These are phyloP conservation scores for Hemibagrus guttatus DNA, from an alignment of 2,797 vertebrate genomes.

Conservation along the genomic window DNA sequence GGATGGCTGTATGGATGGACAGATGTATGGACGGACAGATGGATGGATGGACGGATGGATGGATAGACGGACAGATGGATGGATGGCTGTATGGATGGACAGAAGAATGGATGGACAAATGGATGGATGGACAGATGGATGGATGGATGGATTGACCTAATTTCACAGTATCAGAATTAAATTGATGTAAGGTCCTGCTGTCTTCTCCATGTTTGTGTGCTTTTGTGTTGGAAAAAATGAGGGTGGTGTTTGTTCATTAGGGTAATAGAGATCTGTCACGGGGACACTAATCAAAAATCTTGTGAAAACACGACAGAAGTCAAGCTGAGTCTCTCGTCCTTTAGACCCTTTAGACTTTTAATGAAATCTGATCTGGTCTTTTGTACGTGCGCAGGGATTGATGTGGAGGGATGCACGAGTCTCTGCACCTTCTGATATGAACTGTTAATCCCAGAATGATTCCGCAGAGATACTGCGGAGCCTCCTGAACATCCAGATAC, in stretches of 20 bases:
- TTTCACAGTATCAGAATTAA: not conserved
- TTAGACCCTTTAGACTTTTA: not conserved
- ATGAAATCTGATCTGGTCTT: not conserved
- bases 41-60: too few relatives aligned
- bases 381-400: not conserved
- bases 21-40: too few relatives aligned
- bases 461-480: conserved; percentile 24
- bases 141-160: too few relatives aligned
- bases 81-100: too few relatives aligned
- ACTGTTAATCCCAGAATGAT: not conserved
- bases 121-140: too few relatives aligned
- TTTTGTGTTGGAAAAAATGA: not conserved
- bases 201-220: not conserved
- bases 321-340: not conserved
- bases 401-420: not conserved
- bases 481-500: not conserved
- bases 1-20: too few relatives aligned
- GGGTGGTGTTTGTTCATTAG: not conserved
- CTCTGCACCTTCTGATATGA: not conserved
- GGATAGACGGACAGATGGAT: too few relatives aligned
- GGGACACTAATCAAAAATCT: not conserved
- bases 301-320: not conserved
- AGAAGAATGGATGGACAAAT: too few relatives aligned
- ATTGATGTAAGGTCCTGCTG: not conserved
- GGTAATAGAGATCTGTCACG: not conserved